A percentile compares a stretch with the other conserved stretches of the same genome.
Conservation (phyloP, 2,113 vertebrate genomes). For the Brienomyrus brachyistius region DNA sequence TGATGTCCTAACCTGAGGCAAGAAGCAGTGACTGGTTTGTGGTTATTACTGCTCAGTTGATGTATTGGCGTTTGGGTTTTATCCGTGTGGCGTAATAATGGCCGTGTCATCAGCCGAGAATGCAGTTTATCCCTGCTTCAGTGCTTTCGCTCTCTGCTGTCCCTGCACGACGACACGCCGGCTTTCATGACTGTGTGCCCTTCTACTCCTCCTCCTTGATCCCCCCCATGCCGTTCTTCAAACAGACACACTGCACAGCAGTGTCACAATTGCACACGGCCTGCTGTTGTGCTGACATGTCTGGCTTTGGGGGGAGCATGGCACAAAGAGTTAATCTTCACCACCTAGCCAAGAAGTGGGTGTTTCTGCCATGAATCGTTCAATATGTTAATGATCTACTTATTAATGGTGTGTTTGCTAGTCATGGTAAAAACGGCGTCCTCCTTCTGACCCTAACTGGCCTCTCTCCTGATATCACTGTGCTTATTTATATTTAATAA, state of each 20-base stretch:
- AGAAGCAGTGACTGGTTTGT: not conserved
- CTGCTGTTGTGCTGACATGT: not conserved
- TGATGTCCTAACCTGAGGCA: not conserved
- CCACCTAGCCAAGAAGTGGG: not conserved
- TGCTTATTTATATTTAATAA: not conserved
- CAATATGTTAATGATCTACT: not conserved
- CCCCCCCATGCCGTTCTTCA: not conserved
- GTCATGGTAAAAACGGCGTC: not conserved
- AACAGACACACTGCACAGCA: not conserved
- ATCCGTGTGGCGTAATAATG: not conserved
- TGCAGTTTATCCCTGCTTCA: not conserved
- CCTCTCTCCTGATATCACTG: not conserved
- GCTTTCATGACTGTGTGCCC: not conserved
- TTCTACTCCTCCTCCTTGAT: not conserved
- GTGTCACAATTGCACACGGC: not conserved
- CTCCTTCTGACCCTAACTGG: conserved; percentile 14
- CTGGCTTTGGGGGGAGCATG: not conserved
- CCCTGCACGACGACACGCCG: not conserved
- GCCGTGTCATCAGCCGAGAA: not conserved
- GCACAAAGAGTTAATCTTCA: not conserved
- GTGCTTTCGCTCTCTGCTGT: not conserved
- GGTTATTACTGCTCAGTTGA: not conserved
- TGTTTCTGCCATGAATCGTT: not conserved
- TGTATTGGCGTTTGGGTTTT: not conserved
- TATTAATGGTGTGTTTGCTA: not conserved